Percentiles rank a stretch among this genome's conserved stretches.
These are phyloP conservation scores for Margarornis squamiger DNA, from an alignment of 2,797 vertebrate genomes.

Conservation along the genomic window DNA sequence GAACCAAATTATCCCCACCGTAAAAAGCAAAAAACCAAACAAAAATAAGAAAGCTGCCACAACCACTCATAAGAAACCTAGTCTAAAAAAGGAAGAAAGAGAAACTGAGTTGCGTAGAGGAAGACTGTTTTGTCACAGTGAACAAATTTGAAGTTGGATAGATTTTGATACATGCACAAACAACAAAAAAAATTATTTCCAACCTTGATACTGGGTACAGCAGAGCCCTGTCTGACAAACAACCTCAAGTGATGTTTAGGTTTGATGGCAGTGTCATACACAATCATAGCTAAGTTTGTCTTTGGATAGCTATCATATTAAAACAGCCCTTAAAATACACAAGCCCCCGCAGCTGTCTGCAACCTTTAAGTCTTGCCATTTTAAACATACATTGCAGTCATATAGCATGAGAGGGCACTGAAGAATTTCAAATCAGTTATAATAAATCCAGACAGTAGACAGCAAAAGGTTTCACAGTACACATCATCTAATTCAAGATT, in stretches of 20 bases:
- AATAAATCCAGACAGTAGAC: constrained; percentile 13
- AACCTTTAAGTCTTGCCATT: constrained; percentile 54
- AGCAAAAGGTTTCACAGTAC: constrained; percentile 41
- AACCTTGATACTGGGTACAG: not conserved
- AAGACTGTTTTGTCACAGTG: not conserved
- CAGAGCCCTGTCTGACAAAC: not conserved
- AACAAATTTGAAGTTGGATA: not conserved
- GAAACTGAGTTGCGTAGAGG: not conserved
- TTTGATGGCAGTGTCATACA: not conserved
- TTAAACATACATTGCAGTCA: constrained; percentile 25
- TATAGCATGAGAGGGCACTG: not conserved
- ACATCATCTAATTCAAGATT: not conserved
- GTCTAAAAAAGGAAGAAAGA: not conserved
- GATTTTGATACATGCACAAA: not conserved
- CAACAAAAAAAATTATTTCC: not conserved
- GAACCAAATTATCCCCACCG: not conserved
- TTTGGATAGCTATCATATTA: not conserved
- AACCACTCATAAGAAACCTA: not conserved
- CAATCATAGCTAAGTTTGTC: not conserved
- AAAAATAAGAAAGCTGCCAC: not conserved
- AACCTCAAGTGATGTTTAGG: not conserved
- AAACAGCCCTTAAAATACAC: not conserved
- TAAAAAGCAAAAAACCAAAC: not conserved
- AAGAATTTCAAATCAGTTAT: constrained; percentile 28
- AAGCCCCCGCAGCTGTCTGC: constrained; percentile 17